Percentiles rank a stretch among this genome's conserved stretches.
Evolutionary conservation across 2,113 vertebrate genomes (phyloP).

Genomic region (Zosterops lateralis): DNA sequence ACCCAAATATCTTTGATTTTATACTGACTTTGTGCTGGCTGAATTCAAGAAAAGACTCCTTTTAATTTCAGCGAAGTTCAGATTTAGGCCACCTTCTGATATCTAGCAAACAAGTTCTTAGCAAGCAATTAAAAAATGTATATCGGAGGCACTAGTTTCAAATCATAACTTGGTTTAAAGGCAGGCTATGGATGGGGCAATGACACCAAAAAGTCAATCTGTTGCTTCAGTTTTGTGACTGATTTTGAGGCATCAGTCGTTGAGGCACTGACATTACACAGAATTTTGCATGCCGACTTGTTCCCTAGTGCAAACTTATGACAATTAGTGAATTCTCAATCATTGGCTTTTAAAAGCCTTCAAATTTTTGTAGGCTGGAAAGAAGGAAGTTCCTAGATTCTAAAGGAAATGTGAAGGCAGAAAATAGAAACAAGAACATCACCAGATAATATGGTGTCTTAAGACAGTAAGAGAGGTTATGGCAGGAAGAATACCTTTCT

Average conservation of each 20-base stretch:
- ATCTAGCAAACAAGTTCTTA: not conserved
- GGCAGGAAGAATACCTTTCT: not conserved
- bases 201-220: not conserved
- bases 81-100: not conserved
- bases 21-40: not conserved
- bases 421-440: not conserved
- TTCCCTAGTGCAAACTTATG: not conserved
- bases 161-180: not conserved
- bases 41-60: not conserved
- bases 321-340: not conserved
- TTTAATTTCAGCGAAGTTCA: not conserved
- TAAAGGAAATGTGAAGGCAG: not conserved
- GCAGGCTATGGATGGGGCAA: rapidly evolving
- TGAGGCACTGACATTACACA: not conserved
- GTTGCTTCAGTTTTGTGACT: not conserved
- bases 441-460: not conserved
- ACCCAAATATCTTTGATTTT: not conserved
- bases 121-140: not conserved
- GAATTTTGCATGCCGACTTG: not conserved
- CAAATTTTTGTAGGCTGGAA: not conserved
- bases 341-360: not conserved
- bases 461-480: not conserved
- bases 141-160: not conserved
- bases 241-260: not conserved
- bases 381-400: not conserved